A percentile compares a stretch with the other conserved stretches of the same genome.
Evolutionary conservation across 2,113 vertebrate genomes (phyloP).

Genomic region (Brachyhypopomus gauderio): DNA sequence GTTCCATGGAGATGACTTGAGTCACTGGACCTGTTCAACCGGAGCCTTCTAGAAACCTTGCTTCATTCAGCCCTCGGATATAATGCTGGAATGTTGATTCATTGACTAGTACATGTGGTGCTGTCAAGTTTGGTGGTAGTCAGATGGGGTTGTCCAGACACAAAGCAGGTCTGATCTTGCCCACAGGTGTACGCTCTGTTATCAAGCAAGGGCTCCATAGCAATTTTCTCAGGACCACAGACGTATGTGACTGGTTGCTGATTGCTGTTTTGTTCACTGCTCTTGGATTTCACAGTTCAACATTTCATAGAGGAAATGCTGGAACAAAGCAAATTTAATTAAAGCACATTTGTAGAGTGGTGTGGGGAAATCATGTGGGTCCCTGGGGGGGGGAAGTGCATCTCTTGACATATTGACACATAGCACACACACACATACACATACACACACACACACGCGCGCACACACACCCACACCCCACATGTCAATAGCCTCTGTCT

Average conservation of each 20-base stretch:
- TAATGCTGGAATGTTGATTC: constrained; percentile 36
- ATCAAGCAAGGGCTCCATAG: constrained; percentile 31
- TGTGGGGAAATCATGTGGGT: constrained; percentile 36
- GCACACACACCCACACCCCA: background rate
- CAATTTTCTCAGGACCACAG: constrained; percentile 49
- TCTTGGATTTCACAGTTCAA: constrained; percentile 3
- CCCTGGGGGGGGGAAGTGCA: background rate
- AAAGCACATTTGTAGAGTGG: constrained; percentile 37
- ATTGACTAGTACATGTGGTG: constrained; percentile 27
- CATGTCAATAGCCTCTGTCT: constrained; percentile 21
- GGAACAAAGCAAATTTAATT: constrained; percentile 39
- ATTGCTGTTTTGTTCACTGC: constrained; percentile 40
- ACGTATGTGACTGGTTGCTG: constrained; percentile 26
- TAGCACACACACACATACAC: background rate
- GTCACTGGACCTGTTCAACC: background rate
- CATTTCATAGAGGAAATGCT: constrained; percentile 12
- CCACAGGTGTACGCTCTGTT: constrained; percentile 3
- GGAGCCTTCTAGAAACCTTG: background rate
- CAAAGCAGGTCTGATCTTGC: constrained; percentile 60
- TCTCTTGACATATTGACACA: constrained; percentile 19
- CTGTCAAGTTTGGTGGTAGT: background rate
- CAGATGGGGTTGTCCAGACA: constrained; percentile 62
- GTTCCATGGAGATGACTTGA: background rate
- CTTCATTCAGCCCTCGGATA: constrained; percentile 13
- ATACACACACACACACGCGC: background rate